Base-by-base conservation (phyloP, 1,140 invertebrate species). In the Scaptomyza pallida region DNA sequence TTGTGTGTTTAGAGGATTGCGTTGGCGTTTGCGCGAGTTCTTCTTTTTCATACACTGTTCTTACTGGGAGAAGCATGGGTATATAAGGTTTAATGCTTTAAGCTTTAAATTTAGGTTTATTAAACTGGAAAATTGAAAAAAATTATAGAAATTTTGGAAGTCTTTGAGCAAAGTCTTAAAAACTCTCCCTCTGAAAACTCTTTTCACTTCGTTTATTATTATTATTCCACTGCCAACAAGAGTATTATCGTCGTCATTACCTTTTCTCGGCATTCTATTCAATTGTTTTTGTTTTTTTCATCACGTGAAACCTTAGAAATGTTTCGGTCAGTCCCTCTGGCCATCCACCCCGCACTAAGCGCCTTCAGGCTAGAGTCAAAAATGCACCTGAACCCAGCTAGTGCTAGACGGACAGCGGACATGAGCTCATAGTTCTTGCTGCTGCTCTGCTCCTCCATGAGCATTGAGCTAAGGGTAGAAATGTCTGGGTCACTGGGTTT, bases 401-500 rank as follows among this genome's bases (percentile, higher is more conserved):
- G 59, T 61, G 43, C 30, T 48, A 55, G 48, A 62, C 65, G 23
- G 12, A 33, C 44, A 47, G 51, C 35, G n/a, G n/a, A 51, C 43
- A 55, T 81, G 78, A 81, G 78, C 78, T 81, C 78, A 82, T 70
- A 62, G 60, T 16, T 17, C 40, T n/a, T 37, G 19, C 17, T 17
- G 17, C 17, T n/a, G 33, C 3, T 9, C 35, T 0, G 26, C 9
- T 30, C 13, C n/a, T n/a, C n/a, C n/a, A n/a, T 15, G 8, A 35
- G n/a, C 10, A 5, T 26, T 26, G 5, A n/a, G n/a, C n/a, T 13
- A 4, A 15, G 37, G 48, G 30, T 16, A 50, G 60, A 80, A 69
- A 71, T 86, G 81, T 86, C 78, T 86, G 81, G 81, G 81, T 86
- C 81, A 86, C 69, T 86, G 65, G 78, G 82, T 75, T 67, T 75